Percentiles rank a stretch among this genome's conserved stretches.
Evolutionary conservation across 1,140 invertebrate genomes (phyloP).

Genomic region (Drosophila azteca): DNA sequence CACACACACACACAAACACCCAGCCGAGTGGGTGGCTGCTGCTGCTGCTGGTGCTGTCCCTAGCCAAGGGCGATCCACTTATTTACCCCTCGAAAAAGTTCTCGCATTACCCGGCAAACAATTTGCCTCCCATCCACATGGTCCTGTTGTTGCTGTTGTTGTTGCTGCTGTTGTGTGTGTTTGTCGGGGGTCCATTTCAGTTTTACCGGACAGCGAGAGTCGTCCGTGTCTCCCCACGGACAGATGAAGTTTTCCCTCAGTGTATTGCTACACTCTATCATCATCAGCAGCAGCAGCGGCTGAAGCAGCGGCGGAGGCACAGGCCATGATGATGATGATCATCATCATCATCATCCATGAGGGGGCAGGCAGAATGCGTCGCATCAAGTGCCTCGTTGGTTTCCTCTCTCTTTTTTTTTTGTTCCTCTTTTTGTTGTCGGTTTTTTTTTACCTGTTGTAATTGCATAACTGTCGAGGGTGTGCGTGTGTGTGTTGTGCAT

Average conservation of each 20-base stretch:
- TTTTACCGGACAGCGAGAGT: constrained; percentile 14
- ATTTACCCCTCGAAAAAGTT: constrained; percentile 69
- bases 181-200: constrained; percentile 38
- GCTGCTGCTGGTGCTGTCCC: neutral
- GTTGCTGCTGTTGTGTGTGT: constrained; percentile 15
- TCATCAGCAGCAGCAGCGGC: constrained; percentile 1
- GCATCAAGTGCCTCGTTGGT: constrained; percentile 59
- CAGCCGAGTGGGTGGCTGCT: neutral
- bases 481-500: neutral
- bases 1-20: no score
- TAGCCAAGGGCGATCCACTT: constrained; percentile 63
- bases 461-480: constrained; percentile 60
- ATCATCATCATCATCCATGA: constrained; percentile 17
- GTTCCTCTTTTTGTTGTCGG: constrained; percentile 31
- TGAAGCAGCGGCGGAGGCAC: constrained; percentile 1
- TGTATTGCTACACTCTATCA: constrained; percentile 20
- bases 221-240: neutral
- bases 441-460: constrained; percentile 64
- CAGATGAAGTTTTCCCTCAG: constrained; percentile 17
- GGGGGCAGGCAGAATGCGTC: constrained; percentile 12
- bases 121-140: constrained; percentile 13
- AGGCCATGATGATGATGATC: constrained; percentile 35
- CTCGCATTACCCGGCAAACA: constrained; percentile 68
- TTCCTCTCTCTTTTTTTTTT: constrained; percentile 28
- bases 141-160: no score